Base-by-base conservation (phyloP, 1,140 invertebrate species). In the Subanguina moxae region DNA sequence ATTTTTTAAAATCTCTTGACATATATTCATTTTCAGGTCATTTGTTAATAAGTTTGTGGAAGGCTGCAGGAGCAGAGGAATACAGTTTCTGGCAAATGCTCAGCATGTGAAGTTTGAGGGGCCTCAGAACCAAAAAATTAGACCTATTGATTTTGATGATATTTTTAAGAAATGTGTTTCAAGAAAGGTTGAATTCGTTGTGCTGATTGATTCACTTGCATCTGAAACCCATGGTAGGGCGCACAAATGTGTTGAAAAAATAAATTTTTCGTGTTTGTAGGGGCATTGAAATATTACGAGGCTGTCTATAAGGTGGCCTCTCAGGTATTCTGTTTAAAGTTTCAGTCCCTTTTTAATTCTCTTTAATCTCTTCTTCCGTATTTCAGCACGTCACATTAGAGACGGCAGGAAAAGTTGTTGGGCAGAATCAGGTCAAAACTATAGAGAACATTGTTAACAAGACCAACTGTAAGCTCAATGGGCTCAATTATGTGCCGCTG, bases 161-260 rank as follows among this genome's bases (percentile, higher is more conserved):
- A 38, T 11, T 38, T 38, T 38, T 38, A 38, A 38, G 11, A 38
- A 38, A 38, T 38, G 32, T 38, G 32, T 38, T 38, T 3, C 3
- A 38, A 38, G 32, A 38, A 73, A 73, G 27, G 52, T 71, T 38
- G 70, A 71, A 45, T 71, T 73, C 57, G 59, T 71, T 7, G 25
- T 71, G 69, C 57, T 71, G 5, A 30, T 71, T 21, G 69, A 69
- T 57, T 23, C 63, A 19, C 52, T 74, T 15, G 23, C 70, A 13
- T 70, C 73, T 28, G 69, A 71, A 30, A 73, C 69, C 3, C 67
- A 69, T 28, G 67, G 67, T 38, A 38, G 32, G 11, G 11, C 3
- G 3, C 3, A 38, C 32, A 52, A 52, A 52, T 7, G 23, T 25
- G 15, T 19, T 52, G n/a, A 19, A 52, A 52, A 52, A 52, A 52